Base-by-base conservation (phyloP, 2,888 invertebrate species). In the Adelphocoris suturalis region DNA sequence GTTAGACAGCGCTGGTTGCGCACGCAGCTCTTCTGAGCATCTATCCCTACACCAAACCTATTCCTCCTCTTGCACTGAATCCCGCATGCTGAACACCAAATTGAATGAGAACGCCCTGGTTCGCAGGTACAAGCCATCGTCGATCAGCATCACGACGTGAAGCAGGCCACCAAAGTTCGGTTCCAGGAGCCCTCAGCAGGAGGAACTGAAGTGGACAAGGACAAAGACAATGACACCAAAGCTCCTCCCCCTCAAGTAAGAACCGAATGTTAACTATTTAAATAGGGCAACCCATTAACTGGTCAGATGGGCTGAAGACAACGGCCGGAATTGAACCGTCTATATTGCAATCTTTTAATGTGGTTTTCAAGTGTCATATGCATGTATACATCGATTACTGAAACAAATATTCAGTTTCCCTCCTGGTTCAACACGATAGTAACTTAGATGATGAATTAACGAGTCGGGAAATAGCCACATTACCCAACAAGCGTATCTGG, bases 81-180 rank as follows among this genome's bases (percentile, higher is more conserved):
- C 37, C 11, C 78, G 0, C n/a, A 12, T 16, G 7, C 28, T 80
- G 23, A 13, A 13, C 19, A 37, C 52, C 23, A 68, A 68, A 68
- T 12, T 68, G 68, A 68, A 68, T 68, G 13, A 68, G 1, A 3
- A 23, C 27, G 19, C 27, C 23, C 68, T 68, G 68, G 68, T 87
- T 87, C 92, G 91, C 94, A 98, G 98, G 98, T 98, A 86, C 98
- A 98, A 95, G 96, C 97, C 86, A 98, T 98, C 92, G 97, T 98
- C 91, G 98, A 98, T 94, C 97, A 97, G 93, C 96, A 96, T 92
- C 95, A 96, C 91, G 95, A 95, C 92, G 95, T 95, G 91, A 97
- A 97, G 94, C 95, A 96, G 37, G 95, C 97, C 90, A 96, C 97
- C 92, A 97, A 97, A 94, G 97, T 98, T 89, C 96, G 97, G 91